Conservation (phyloP, 2,113 vertebrate genomes). For the Prunella himalayana region DNA sequence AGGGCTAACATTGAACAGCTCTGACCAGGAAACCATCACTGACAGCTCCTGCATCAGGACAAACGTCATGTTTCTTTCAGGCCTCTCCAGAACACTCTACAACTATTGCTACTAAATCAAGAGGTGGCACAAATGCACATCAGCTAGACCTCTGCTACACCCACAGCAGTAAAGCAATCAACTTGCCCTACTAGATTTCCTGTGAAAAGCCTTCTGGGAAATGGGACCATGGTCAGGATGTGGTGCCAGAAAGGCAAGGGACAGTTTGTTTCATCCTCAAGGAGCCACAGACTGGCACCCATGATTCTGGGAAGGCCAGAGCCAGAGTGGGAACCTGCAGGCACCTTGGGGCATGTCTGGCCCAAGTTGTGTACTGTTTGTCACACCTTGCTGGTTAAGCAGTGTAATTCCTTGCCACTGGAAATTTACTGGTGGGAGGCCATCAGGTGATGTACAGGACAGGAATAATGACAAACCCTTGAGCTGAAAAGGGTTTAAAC, state of each 20-base stretch:
- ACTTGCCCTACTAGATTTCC: not conserved
- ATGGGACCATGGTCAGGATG: not conserved
- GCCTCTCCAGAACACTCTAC: not conserved
- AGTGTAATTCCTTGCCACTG: not conserved
- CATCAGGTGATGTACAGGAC: not conserved
- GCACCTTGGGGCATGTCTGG: accelerated
- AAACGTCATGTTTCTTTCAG: not conserved
- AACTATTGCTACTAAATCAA: not conserved
- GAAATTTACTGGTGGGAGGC: not conserved
- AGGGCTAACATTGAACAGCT: not conserved
- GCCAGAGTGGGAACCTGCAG: not conserved
- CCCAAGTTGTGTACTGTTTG: not conserved
- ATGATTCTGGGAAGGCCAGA: accelerated
- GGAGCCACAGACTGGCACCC: not conserved
- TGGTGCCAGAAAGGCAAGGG: not conserved
- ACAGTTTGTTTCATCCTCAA: not conserved
- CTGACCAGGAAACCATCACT: not conserved
- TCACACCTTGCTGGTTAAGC: not conserved
- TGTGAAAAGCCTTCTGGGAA: not conserved
- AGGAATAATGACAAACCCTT: not conserved
- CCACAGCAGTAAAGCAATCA: not conserved
- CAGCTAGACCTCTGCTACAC: not conserved
- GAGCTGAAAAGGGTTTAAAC: not conserved
- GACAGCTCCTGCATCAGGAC: not conserved
- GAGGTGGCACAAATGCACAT: not conserved